Base-by-base conservation (phyloP, 2,888 invertebrate species). In the Agrypnus murinus region DNA sequence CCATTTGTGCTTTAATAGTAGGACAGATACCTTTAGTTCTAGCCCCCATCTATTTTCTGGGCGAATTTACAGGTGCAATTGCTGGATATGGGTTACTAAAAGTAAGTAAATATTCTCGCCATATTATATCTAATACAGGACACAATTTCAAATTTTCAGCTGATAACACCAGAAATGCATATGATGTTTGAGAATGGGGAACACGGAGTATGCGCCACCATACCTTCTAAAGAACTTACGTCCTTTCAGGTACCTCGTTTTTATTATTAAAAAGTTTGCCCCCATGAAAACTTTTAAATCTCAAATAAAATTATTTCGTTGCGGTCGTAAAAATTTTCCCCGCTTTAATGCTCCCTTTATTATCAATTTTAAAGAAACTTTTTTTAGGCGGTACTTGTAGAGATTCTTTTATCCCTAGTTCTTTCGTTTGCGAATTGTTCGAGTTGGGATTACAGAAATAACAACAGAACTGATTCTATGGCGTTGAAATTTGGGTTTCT, bases 391-490 rank as follows among this genome's bases (percentile, higher is more conserved):
- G 79, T 92, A 10, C 83, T 87, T 3, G 86, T 91, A 67, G 94
- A 94, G 84, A 86, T 90, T 34, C 78, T 91, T 0, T 86, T 92
- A 19, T 91, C 94, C 0, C 85, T 87, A 4, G 87, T 91, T 0
- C 84, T 94, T 46, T 87, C 90, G 43, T 86, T 93, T 48, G 87
- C 93, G 12, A 89, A 89, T 72, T 93, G 93, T 79, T 89, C 90
- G 0, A 85, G 91, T 5, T 93, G 92, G 92, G 94, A 94, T 83
- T 89, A 90, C 4, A 86, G 90, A 65, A 92, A 92, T 79, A 81
- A 85, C 10, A 86, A 87, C 46, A 90, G 89, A 75, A 87, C 87
- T 34, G 93, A 93, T 76, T 90, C 92, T 0, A 84, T 87, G 1
- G 83, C 92, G 0, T 81, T 94, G 9, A 90, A 90, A 78, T 92